phyloP scores from a whole-genome alignment of 2,888 invertebrate species.

The Eilema griseolum region DNA sequence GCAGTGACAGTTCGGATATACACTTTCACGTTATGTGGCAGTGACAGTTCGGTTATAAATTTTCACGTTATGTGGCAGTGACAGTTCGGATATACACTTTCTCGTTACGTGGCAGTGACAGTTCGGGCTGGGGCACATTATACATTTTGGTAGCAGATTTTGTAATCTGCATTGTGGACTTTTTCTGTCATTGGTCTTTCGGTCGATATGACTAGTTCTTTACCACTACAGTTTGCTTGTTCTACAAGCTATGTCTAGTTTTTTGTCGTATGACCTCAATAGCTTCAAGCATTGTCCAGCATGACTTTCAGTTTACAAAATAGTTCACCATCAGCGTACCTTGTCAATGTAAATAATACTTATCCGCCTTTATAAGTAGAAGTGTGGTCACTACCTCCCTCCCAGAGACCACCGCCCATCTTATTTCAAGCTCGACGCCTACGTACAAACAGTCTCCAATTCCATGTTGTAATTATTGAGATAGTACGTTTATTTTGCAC shows the following conservation, averaged over 20 bases:
- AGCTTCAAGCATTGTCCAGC: neutral
- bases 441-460: slow-evolving; percentile 31
- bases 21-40: too few species aligned
- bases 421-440: slow-evolving; percentile 42
- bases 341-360: neutral
- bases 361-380: neutral
- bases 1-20: too few species aligned
- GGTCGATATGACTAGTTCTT: neutral
- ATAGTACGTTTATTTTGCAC: slow-evolving; percentile 42
- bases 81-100: too few species aligned
- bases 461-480: slow-evolving; percentile 50
- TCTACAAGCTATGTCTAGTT: too few species aligned
- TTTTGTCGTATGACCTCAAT: neutral
- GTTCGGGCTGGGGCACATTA: neutral
- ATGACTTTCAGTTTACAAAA: neutral
- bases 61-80: too few species aligned
- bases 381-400: slow-evolving; percentile 3
- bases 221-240: neutral
- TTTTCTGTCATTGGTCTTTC: neutral
- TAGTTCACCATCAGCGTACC: neutral
- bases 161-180: neutral
- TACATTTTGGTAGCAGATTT: neutral
- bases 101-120: too few species aligned
- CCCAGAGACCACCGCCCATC: slow-evolving; percentile 14
- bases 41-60: too few species aligned